These are phyloP conservation scores for Hemicordylus capensis DNA, from an alignment of 2,113 vertebrate genomes.

Conservation along the genomic window DNA sequence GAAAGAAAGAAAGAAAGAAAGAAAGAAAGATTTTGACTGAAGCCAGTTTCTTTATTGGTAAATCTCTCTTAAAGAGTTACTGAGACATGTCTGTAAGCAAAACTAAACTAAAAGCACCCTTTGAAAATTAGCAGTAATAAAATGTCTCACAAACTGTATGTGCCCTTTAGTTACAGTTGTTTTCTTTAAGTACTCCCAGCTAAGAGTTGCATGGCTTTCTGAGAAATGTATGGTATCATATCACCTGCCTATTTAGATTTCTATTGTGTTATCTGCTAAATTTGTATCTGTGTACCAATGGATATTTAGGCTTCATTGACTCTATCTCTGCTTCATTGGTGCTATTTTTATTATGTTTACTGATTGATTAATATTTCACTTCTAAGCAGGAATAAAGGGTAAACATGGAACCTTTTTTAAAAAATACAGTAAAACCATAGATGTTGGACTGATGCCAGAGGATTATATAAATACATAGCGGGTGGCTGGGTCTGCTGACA, in stretches of 20 bases:
- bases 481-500: background rate
- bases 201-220: conserved; percentile 44
- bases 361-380: conserved; percentile 71
- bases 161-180: background rate
- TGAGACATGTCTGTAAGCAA: background rate
- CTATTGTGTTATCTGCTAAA: background rate
- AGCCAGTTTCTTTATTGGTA: background rate
- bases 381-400: conserved; percentile 50
- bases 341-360: conserved; percentile 65
- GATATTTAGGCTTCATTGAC: conserved; percentile 45
- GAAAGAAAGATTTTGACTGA: background rate
- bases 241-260: conserved; percentile 30
- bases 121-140: background rate
- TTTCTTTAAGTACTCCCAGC: conserved; percentile 27
- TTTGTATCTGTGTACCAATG: conserved; percentile 53
- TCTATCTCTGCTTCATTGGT: conserved; percentile 44
- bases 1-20: background rate
- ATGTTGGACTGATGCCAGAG: conserved; percentile 28
- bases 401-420: conserved; percentile 48
- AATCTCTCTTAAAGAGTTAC: fast-evolving
- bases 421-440: conserved; percentile 35
- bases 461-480: conserved; percentile 33
- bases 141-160: background rate
- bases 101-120: background rate
- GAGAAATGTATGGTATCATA: conserved; percentile 41